phyloP scores from a whole-genome alignment of 2,797 vertebrate genomes.

The Gymnothorax reevesii region DNA sequence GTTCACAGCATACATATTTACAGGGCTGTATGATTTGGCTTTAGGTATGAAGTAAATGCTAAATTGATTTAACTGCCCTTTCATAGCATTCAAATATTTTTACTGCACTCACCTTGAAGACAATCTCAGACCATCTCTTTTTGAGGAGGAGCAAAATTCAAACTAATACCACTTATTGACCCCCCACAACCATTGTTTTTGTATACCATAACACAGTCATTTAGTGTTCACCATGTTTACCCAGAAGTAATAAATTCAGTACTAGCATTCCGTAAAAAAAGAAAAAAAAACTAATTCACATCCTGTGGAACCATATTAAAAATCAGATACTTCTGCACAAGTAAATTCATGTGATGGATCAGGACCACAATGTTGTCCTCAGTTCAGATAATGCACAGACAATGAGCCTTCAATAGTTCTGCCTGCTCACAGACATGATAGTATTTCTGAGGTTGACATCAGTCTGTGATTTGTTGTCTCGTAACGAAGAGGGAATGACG shows the following conservation, averaged over 20 bases:
- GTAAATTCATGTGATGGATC: neutral
- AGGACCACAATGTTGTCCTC: neutral
- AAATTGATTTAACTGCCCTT: neutral
- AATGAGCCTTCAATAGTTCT: conserved; percentile 8
- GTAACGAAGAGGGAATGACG: neutral
- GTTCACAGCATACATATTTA: neutral
- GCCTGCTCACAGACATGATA: neutral
- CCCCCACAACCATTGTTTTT: neutral
- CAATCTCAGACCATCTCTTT: neutral
- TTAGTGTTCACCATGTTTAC: conserved; percentile 4
- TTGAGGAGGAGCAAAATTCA: conserved; percentile 3
- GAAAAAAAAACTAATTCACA: conserved; percentile 4
- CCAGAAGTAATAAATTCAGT: neutral
- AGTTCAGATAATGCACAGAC: neutral
- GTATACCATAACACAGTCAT: neutral
- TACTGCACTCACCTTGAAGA: neutral
- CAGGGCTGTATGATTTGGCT: neutral
- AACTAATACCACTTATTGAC: neutral
- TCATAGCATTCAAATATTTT: neutral
- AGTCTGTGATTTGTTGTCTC: neutral
- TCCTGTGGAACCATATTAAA: neutral
- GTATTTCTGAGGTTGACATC: neutral
- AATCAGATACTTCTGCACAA: neutral
- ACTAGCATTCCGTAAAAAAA: neutral
- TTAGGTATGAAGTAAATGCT: conserved; percentile 24